phyloP scores from a whole-genome alignment of 2,113 vertebrate species.

The Heterochromis multidens region DNA sequence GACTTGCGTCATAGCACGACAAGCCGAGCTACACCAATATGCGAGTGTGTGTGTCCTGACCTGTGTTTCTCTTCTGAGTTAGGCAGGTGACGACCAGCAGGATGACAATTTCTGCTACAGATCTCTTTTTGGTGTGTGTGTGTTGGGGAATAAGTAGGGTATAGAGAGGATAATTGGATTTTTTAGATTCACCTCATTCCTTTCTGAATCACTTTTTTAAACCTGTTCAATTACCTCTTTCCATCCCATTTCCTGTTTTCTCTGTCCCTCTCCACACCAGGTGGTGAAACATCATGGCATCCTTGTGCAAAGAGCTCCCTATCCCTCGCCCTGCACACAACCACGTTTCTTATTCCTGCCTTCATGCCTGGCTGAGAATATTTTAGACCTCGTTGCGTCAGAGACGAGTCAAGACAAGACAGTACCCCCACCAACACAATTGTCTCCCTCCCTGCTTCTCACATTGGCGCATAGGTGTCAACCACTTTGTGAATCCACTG shows the following conservation, averaged over 20 bases:
- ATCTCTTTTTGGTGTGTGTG: not conserved
- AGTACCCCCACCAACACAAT: not conserved
- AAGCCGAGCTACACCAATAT: not conserved
- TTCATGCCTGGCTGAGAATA: constrained; percentile 14
- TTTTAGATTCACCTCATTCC: not conserved
- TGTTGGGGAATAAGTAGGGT: not conserved
- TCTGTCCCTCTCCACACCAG: not conserved
- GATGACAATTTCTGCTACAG: constrained; percentile 1
- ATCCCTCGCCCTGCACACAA: not conserved
- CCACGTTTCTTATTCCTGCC: not conserved
- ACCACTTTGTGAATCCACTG: constrained; percentile 19
- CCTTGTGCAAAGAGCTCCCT: not conserved
- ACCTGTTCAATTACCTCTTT: not conserved
- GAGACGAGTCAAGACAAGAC: not conserved
- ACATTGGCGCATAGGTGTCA: constrained; percentile 26
- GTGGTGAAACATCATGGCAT: not conserved
- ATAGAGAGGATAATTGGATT: not conserved
- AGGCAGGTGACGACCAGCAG: not conserved
- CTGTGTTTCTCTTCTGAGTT: not conserved
- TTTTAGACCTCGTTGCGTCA: constrained; percentile 8
- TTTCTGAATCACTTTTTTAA: not conserved
- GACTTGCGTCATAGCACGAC: not conserved
- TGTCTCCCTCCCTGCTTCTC: not conserved
- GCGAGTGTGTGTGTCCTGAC: not conserved
- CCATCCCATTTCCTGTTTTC: not conserved